phyloP scores from a whole-genome alignment of 1,140 invertebrate genomes.

The Acromyrmex heyeri region DNA sequence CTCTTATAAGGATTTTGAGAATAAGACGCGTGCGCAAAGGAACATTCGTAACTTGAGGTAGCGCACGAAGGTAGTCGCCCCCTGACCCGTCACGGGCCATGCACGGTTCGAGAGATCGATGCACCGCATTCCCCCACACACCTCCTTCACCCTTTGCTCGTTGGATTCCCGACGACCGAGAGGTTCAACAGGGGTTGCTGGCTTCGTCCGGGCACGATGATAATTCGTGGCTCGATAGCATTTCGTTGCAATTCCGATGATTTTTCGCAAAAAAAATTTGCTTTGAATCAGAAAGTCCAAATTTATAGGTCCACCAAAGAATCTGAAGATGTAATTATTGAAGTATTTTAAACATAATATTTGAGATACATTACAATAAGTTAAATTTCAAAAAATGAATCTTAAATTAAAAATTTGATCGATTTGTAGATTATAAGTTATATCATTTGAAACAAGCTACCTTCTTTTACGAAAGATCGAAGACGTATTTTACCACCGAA shows the following conservation, averaged over 20 bases:
- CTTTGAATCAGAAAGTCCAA: not conserved
- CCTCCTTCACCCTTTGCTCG: constrained; percentile 66
- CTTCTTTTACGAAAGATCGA: not conserved
- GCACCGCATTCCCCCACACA: constrained; percentile 77
- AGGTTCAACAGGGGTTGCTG: constrained; percentile 86
- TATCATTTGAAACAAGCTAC: not conserved
- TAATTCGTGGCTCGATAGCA: constrained; percentile 65
- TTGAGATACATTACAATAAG: not conserved
- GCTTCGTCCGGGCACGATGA: constrained; percentile 80
- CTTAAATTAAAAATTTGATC: not conserved
- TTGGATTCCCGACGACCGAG: constrained; percentile 71
- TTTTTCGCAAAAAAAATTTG: not conserved
- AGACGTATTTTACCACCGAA: not conserved
- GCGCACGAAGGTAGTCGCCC: constrained; percentile 82
- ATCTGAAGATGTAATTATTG: not conserved
- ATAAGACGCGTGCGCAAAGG: constrained; percentile 73
- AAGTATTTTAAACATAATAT: not conserved
- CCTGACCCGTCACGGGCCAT: constrained; percentile 82
- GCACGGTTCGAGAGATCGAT: constrained; percentile 84
- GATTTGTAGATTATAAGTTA: not conserved
- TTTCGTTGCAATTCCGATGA: constrained; percentile 23
- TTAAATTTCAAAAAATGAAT: not conserved
- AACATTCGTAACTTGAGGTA: constrained; percentile 73
- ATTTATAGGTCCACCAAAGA: not conserved
- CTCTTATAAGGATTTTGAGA: constrained; percentile 13